A percentile compares a stretch with the other conserved stretches of the same genome.
phyloP scores from a whole-genome alignment of 2,113 vertebrate genomes.

The Tricholaema leucomelas region DNA sequence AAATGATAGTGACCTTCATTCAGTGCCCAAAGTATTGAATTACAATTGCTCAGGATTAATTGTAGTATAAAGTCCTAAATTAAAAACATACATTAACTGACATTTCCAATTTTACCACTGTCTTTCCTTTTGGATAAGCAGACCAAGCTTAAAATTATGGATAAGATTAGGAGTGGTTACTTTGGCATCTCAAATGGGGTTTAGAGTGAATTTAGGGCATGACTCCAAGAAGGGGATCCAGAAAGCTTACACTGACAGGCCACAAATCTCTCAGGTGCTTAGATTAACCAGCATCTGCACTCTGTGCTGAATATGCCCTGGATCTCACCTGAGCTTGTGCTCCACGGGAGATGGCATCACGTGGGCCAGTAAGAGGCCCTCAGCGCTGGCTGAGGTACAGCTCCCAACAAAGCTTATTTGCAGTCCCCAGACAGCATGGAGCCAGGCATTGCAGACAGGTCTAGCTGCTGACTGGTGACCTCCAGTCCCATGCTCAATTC shows the following conservation, averaged over 20 bases:
- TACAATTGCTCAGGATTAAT: not conserved
- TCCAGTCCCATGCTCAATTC: not conserved
- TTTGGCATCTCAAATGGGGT: not conserved
- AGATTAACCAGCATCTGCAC: not conserved
- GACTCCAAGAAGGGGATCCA: not conserved
- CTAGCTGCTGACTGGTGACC: not conserved
- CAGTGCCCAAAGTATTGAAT: not conserved
- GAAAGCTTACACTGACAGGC: not conserved
- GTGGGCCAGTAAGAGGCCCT: not conserved
- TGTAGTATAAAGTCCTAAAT: not conserved
- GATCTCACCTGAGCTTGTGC: constrained; percentile 33
- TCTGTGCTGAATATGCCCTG: not conserved
- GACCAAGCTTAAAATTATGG: not conserved
- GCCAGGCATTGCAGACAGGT: not conserved
- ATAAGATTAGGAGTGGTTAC: not conserved
- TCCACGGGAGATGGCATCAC: not conserved
- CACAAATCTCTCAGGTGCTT: constrained; percentile 22
- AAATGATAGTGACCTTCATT: not conserved
- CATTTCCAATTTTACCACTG: not conserved
- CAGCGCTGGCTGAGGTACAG: not conserved
- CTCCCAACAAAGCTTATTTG: not conserved
- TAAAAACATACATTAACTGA: not conserved
- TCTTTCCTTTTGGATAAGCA: constrained; percentile 24
- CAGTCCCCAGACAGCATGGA: constrained; percentile 14
- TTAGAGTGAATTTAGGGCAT: constrained; percentile 15